These are phyloP conservation scores for Teinopalpus imperialis DNA, from an alignment of 2,888 invertebrate genomes.

Conservation along the genomic window DNA sequence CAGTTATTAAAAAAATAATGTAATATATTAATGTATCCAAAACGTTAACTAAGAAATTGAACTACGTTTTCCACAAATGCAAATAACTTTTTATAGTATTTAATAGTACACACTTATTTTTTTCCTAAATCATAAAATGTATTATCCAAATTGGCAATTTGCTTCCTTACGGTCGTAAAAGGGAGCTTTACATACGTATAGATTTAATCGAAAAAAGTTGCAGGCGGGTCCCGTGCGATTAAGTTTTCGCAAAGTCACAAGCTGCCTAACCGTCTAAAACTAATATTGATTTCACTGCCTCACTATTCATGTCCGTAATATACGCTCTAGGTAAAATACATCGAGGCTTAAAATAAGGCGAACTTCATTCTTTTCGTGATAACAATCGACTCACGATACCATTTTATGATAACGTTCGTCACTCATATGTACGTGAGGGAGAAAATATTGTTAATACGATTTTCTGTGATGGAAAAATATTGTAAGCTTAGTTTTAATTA, in stretches of 20 bases:
- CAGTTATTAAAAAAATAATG: too few species aligned
- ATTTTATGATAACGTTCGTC: too few species aligned
- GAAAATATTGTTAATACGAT: too few species aligned
- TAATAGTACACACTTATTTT: constrained; percentile 7
- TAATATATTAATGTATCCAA: too few species aligned
- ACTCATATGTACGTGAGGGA: too few species aligned
- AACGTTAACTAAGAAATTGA: too few species aligned
- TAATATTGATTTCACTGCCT: constrained; percentile 28
- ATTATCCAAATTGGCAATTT: constrained; percentile 18
- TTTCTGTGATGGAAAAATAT: too few species aligned
- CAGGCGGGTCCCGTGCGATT: constrained; percentile 20
- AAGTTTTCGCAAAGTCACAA: constrained; percentile 35
- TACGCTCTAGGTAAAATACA: constrained; percentile 7
- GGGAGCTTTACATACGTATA: constrained; percentile 26
- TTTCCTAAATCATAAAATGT: constrained; percentile 23
- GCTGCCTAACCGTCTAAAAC: constrained; percentile 27
- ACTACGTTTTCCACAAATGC: too few species aligned
- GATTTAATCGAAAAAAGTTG: constrained; percentile 29
- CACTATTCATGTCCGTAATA: constrained; percentile 17
- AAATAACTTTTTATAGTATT: constrained; percentile 2
- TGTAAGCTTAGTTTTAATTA: too few species aligned
- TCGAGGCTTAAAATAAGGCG: background rate
- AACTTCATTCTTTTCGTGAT: constrained; percentile 1
- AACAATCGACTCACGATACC: too few species aligned
- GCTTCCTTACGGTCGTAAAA: constrained; percentile 15